Base-by-base conservation (phyloP, 2,113 vertebrate species). In the Pantherophis guttatus region DNA sequence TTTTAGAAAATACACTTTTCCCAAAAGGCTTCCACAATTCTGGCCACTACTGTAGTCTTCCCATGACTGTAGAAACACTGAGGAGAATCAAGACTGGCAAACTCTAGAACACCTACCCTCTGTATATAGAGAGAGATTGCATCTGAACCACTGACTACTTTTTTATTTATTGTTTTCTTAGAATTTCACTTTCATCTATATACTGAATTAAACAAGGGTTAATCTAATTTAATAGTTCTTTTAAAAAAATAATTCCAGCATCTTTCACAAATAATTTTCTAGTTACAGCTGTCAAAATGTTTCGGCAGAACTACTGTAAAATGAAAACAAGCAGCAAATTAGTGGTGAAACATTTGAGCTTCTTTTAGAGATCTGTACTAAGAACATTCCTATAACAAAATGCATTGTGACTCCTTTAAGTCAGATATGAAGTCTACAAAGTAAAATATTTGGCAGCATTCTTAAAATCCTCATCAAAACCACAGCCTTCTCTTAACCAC, bases 351-450 rank as follows among this genome's bases (percentile, higher is more conserved):
- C 39, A 57, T 91, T 86, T 57, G 21, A 85, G 90, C 13, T 90
- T 94, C n/a, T 88, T 89, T 48, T 94, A 33, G 65, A 94, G 21
- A 87, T 89, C 62, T 93, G 23, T 91, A 86, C 29, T 39, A 85
- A 91, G 39, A 86, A 5, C 12, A 93, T 89, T 87, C 89, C 90
- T 95, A 95, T 94, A 95, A 58, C 17, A 88, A 92, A 62, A 11
- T 48, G 57, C 12, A 92, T 53, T 17, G 52, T 11, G 5, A 93
- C 11, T 59, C 29, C 23, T 90, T 11, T 11, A 92, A 75, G 88
- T 90, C 87, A 29, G 29, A 89, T 87, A 88, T 54, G 55, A 39
- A 89, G 11, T 24, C 48, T 89, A 39, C 59, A 90, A n/a, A 44
- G 19, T 86, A 93, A 57, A 55, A 53, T 65, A 90, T 65, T 65